Evolutionary conservation across 2,113 vertebrate genomes (phyloP), one percentile per base, ranked within the genome.

Genomic region (Hyla sarda): DNA sequence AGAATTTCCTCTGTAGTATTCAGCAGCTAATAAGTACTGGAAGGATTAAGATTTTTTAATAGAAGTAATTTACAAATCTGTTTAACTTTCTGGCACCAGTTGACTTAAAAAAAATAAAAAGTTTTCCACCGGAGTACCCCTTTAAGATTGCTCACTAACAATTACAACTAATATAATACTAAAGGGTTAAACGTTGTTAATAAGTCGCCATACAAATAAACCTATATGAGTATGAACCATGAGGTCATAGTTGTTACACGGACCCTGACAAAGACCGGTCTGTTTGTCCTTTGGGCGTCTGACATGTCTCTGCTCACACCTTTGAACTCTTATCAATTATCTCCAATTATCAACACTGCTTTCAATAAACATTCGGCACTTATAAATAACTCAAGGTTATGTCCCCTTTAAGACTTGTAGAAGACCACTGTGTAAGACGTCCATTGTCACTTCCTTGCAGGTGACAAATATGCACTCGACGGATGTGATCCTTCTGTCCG

Each of bases 281-380:
- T 77, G 83, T 88, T 82, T 21, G 83, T 89, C 73, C 74, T 82
- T 30, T 9, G 16, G 56, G 78, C 47, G 85, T 88, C 88, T 88
- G 82, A 86, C 54, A 88, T 87, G 58, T 65, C 87, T 88, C 87
- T 79, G 87, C 88, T 90, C 88, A 88, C 74, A 90, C 50, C 87
- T 90, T 77, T 52, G 88, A 88, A 88, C 89, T 90, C 90, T 89
- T 65, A 80, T 90, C 90, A 88, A 82, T 85, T 87, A 82, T 82
- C 87, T 77, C 82, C 88, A 65, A 84, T 87, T 90, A 88, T 89
- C 88, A 90, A 69, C 78, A 81, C 47, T 50, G 87, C 86, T 88
- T 65, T 89, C 88, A 62, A 65, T 45, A 76, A 76, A 75, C 88
- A 78, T 82, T 74, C 77, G 76, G 50, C 87, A 37, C 74, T 78